Conservation (phyloP, 2,888 invertebrate species). For the Siphonodentalium dalli region DNA sequence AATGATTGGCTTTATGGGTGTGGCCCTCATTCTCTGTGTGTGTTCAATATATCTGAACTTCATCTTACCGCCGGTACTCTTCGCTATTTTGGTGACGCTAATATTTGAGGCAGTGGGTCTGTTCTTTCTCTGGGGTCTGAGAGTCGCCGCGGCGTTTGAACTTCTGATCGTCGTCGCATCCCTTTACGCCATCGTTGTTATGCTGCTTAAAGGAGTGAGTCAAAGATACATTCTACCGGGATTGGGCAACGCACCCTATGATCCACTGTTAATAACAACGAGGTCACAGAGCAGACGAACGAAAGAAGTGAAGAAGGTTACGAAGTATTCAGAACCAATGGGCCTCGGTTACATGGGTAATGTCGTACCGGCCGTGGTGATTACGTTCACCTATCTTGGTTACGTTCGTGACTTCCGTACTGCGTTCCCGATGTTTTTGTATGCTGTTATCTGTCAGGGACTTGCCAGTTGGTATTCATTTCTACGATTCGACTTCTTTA, state of each 20-base stretch:
- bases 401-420: slow-evolving; percentile 38
- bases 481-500: slow-evolving; percentile 40
- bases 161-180: slow-evolving; percentile 38
- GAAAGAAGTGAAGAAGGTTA: slow-evolving; percentile 41
- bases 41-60: slow-evolving; percentile 43
- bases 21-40: slow-evolving; percentile 35
- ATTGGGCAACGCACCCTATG: slow-evolving; percentile 42
- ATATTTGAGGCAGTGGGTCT: slow-evolving; percentile 41
- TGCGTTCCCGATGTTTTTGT: slow-evolving; percentile 35
- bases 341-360: slow-evolving; percentile 46
- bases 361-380: slow-evolving; percentile 36
- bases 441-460: slow-evolving; percentile 33
- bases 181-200: slow-evolving; percentile 41
- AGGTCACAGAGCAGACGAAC: slow-evolving; percentile 28
- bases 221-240: slow-evolving; percentile 45
- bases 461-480: slow-evolving; percentile 41
- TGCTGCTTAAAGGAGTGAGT: slow-evolving; percentile 44
- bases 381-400: slow-evolving; percentile 41
- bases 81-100: slow-evolving; percentile 36
- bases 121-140: slow-evolving; percentile 36
- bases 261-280: slow-evolving; percentile 38
- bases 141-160: slow-evolving; percentile 43
- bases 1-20: slow-evolving; percentile 37
- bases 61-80: slow-evolving; percentile 42
- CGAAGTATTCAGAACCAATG: slow-evolving; percentile 45